Evolutionary conservation across 2,888 invertebrate species (phyloP).

Genomic region (Microctonus hyperodae): DNA sequence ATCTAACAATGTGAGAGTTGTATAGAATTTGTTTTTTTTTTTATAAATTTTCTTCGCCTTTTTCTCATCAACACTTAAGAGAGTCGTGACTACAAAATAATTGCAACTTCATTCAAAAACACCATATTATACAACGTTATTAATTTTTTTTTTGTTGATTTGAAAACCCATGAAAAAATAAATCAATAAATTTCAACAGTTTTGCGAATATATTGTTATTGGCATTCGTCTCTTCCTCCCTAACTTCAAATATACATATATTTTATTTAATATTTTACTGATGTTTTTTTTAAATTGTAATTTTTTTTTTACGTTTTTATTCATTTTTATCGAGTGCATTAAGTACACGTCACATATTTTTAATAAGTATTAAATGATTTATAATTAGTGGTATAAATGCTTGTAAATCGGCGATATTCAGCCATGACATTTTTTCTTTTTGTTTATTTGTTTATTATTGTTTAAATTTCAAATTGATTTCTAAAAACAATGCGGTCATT

Average conservation of each 20-base stretch:
- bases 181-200: constrained; percentile 12
- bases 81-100: not conserved
- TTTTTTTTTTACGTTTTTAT: constrained; percentile 25
- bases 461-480: not conserved
- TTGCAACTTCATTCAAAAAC: not conserved
- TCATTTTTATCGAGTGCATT: constrained; percentile 25
- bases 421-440: not conserved
- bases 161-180: constrained; percentile 11
- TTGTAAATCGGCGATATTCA: constrained; percentile 17
- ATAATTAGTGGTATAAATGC: not conserved
- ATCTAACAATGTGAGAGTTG: constrained; percentile 36
- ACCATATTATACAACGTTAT: constrained; percentile 19
- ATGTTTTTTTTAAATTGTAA: constrained; percentile 20
- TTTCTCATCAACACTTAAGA: not conserved
- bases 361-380: constrained; percentile 25
- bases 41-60: not conserved
- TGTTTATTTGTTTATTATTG: not conserved
- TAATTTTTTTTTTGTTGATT: constrained; percentile 8
- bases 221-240: not conserved
- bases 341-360: constrained; percentile 16
- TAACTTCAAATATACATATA: not conserved
- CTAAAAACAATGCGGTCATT: not conserved
- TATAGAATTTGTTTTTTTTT: constrained; percentile 15
- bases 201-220: not conserved
- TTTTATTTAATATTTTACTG: not conserved